Evolutionary conservation across 2,113 vertebrate species (phyloP).

Genomic region (Xerus inauris): DNA sequence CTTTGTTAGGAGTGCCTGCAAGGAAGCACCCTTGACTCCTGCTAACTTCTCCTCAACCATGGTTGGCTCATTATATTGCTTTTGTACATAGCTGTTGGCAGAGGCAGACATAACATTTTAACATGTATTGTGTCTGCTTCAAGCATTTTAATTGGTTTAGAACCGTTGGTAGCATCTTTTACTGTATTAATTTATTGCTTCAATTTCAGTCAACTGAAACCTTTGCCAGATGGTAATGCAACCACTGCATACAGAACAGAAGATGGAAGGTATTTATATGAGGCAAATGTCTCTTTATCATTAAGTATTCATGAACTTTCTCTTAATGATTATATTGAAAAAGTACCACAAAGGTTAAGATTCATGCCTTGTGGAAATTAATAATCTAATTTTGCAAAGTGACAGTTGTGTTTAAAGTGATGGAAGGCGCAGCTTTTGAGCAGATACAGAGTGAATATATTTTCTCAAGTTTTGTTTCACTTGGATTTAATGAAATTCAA

Average conservation of each 20-base stretch:
- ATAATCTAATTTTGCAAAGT: slow-evolving; percentile 73
- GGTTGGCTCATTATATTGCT: slow-evolving; percentile 77
- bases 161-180: slow-evolving; percentile 84
- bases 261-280: slow-evolving; percentile 82
- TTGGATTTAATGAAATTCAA: slow-evolving; percentile 64
- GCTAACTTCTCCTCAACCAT: slow-evolving; percentile 70
- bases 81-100: slow-evolving; percentile 76
- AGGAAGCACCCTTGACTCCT: slow-evolving; percentile 51
- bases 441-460: slow-evolving; percentile 28
- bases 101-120: slow-evolving; percentile 86
- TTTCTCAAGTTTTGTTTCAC: background rate
- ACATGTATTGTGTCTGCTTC: slow-evolving; percentile 77
- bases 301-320: slow-evolving; percentile 84
- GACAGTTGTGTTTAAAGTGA: slow-evolving; percentile 66
- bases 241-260: slow-evolving; percentile 81
- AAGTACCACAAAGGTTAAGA: slow-evolving; percentile 68
- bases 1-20: slow-evolving; percentile 15
- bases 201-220: slow-evolving; percentile 86
- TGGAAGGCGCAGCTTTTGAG: slow-evolving; percentile 34
- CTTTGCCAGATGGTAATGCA: slow-evolving; percentile 85
- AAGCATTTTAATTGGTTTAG: slow-evolving; percentile 88
- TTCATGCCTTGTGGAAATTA: slow-evolving; percentile 74
- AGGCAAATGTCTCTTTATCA: slow-evolving; percentile 81
- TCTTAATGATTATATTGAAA: slow-evolving; percentile 71
- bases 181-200: slow-evolving; percentile 89